phyloP scores from a whole-genome alignment of 2,113 vertebrate genomes.

The Silurus glanis region DNA sequence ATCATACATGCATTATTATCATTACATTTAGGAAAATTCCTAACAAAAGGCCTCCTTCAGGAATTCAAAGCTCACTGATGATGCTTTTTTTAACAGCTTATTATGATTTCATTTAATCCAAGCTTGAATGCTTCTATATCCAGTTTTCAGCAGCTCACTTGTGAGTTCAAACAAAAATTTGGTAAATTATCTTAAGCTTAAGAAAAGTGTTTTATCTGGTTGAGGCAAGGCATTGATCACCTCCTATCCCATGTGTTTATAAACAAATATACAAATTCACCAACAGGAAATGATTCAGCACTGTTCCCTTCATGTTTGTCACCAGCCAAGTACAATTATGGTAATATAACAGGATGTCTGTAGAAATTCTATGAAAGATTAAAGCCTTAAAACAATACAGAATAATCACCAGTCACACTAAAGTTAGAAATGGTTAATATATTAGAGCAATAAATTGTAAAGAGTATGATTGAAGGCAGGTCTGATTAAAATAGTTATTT shows the following conservation, averaged over 20 bases:
- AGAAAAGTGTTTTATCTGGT: background rate
- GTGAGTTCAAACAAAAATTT: background rate
- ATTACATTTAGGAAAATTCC: slow-evolving; percentile 50
- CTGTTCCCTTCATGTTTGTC: slow-evolving; percentile 34
- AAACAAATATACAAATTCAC: slow-evolving; percentile 39
- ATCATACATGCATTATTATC: slow-evolving; percentile 20
- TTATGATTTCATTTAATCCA: slow-evolving; percentile 4
- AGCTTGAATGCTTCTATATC: background rate
- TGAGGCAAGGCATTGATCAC: background rate
- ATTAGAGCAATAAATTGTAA: slow-evolving; percentile 4
- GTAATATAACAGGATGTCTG: slow-evolving; percentile 53
- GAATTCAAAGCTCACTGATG: slow-evolving; percentile 41
- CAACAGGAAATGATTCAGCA: slow-evolving; percentile 70
- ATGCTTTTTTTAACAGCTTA: background rate
- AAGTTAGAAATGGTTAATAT: slow-evolving; percentile 7
- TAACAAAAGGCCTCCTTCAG: slow-evolving; percentile 51
- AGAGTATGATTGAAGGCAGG: background rate
- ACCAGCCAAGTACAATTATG: slow-evolving; percentile 60
- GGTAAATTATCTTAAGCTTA: background rate
- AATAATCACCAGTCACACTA: background rate
- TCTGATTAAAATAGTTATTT: slow-evolving; percentile 11
- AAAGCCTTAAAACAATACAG: background rate
- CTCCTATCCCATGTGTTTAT: slow-evolving; percentile 21
- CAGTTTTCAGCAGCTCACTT: background rate
- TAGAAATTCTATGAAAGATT: background rate